phyloP scores from a whole-genome alignment of 2,113 vertebrate species.

The Megaceryle maxima region DNA sequence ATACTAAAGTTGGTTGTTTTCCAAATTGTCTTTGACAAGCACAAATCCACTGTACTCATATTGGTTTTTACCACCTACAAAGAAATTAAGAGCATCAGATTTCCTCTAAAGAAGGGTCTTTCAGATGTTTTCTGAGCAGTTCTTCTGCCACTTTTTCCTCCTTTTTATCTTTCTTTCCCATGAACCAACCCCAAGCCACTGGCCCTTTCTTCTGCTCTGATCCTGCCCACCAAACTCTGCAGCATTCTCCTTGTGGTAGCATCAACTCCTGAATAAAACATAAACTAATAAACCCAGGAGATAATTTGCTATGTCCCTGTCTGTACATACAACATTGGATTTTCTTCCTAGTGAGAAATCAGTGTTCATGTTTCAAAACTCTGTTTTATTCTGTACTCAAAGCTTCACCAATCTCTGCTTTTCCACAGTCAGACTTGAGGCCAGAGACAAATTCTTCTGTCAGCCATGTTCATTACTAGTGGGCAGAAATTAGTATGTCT shows the following conservation, averaged over 20 bases:
- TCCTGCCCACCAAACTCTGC: neutral
- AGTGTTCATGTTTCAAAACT: accelerated
- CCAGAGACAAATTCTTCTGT: neutral
- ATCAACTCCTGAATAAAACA: neutral
- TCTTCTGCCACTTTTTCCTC: neutral
- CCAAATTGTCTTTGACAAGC: neutral
- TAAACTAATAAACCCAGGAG: neutral
- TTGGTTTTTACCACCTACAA: neutral
- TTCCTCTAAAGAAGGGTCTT: neutral
- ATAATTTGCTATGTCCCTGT: neutral
- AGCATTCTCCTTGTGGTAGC: neutral
- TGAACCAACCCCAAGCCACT: neutral
- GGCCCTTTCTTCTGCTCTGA: neutral
- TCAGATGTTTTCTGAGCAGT: neutral
- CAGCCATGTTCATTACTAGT: neutral
- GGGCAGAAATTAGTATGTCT: neutral
- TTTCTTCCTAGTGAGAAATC: neutral
- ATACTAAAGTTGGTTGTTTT: neutral
- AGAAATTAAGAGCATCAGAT: neutral
- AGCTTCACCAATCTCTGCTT: neutral
- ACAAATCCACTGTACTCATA: neutral
- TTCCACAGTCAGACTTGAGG: neutral
- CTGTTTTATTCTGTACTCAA: neutral
- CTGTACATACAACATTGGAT: neutral
- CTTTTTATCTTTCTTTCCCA: neutral